Evolutionary conservation across 2,888 invertebrate genomes (phyloP), one percentile per base, ranked within the genome.

Genomic region (Trichacis sp.): DNA sequence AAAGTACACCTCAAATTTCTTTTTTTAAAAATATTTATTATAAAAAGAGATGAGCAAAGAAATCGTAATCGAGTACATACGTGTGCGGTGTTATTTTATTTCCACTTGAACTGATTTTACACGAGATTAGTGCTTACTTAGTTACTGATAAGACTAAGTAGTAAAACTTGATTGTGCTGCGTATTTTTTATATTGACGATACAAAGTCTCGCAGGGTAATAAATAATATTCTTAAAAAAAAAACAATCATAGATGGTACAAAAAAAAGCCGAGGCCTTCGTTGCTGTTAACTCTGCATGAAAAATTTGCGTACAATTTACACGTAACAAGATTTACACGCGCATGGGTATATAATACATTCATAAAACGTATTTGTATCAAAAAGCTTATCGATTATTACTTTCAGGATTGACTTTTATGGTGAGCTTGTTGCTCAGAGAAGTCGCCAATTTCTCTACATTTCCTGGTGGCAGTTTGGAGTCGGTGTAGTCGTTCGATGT

Each of bases 361-460:
- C 54, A 17, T 45, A 30, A 33, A 49, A 43, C 15, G 12, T 49
- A 3, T 19, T 15, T 18, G 42, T 42, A 8, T 45, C 47, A n/a
- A 43, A n/a, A 61, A 64, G 59, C 66, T 81, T 82, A 83, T 81
- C 82, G 81, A 63, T 70, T 75, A 70, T 70, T 77, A 59, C 75
- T 77, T 55, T 83, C 83, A n/a, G 83, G 81, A 64, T 77, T 84
- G 58, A 84, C 78, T 73, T 78, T 82, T 53, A 85, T 84, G 64
- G 84, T 84, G 50, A 85, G 83, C 72, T 81, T 82, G 72, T 84
- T 84, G 67, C 73, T 76, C 50, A 84, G 64, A 48, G 76, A 76
- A 6, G 77, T 75, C 11, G 83, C 80, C 52, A 84, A 66, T 58
- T 81, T 83, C 38, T 84, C 83, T 9, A 83, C 73, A 64, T 73